Conservation (phyloP, 2,888 invertebrate species). For the Xylophagus ater region DNA sequence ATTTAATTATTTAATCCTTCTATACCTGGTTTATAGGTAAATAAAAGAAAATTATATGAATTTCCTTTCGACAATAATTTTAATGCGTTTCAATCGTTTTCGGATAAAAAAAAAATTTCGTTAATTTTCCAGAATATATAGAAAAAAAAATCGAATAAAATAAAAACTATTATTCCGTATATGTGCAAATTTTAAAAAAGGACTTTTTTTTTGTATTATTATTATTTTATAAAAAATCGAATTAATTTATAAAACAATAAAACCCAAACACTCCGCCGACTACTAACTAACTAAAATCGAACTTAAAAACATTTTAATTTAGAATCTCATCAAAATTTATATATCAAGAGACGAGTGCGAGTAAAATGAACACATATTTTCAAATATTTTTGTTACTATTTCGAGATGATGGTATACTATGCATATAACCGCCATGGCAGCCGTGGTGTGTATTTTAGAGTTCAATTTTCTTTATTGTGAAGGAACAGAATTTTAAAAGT, state of each 20-base stretch:
- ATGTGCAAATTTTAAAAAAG: background rate
- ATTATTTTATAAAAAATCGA: background rate
- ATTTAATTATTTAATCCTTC: no score
- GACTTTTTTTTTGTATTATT: background rate
- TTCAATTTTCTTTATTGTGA: no score
- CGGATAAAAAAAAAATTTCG: background rate
- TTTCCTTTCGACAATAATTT: background rate
- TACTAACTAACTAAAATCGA: conserved; percentile 16
- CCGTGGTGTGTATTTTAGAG: no score
- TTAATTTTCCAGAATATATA: background rate
- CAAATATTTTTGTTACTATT: no score
- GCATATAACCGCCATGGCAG: no score
- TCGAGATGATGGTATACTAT: no score
- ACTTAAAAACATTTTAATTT: no score
- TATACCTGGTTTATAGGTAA: no score
- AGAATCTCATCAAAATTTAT: no score
- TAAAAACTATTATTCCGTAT: background rate
- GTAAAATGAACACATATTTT: no score
- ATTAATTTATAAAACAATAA: background rate
- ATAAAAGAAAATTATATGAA: background rate
- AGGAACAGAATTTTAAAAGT: no score
- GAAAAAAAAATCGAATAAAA: background rate
- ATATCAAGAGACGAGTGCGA: no score
- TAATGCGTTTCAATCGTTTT: background rate
- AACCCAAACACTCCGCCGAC: conserved; percentile 15